Evolutionary conservation across 2,888 invertebrate genomes (phyloP).

Genomic region (Tortricodes alternella): DNA sequence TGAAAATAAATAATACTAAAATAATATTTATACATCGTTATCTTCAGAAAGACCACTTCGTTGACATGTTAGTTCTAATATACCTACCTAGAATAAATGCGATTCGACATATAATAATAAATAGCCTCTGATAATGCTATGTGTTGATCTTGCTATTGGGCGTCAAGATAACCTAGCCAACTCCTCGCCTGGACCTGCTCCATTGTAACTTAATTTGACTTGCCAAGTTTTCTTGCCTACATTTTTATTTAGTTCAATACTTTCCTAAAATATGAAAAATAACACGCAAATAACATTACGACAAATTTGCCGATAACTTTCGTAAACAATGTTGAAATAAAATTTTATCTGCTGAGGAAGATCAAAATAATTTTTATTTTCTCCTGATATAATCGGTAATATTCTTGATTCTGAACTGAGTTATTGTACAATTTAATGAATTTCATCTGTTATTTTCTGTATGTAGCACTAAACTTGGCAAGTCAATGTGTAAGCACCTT

Average conservation of each 20-base stretch:
- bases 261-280: conserved; percentile 5
- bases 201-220: conserved; percentile 6
- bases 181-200: conserved; percentile 36
- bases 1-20: conserved; percentile 22
- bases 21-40: neutral
- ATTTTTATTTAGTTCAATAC: neutral
- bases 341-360: conserved; percentile 8
- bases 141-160: conserved; percentile 65
- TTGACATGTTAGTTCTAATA: neutral
- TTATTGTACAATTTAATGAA: too few species aligned
- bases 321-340: neutral
- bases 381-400: conserved; percentile 3
- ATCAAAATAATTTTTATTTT: too few species aligned
- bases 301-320: neutral
- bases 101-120: neutral
- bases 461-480: neutral
- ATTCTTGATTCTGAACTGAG: too few species aligned
- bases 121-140: conserved; percentile 44
- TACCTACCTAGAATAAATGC: neutral
- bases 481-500: neutral
- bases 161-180: conserved; percentile 72
- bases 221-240: conserved; percentile 27
- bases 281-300: neutral
- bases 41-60: neutral
- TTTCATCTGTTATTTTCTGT: too few species aligned